Evolutionary conservation across 2,888 invertebrate species (phyloP), one percentile per base, ranked within the genome.

Genomic region (Crocallis elinguaria): DNA sequence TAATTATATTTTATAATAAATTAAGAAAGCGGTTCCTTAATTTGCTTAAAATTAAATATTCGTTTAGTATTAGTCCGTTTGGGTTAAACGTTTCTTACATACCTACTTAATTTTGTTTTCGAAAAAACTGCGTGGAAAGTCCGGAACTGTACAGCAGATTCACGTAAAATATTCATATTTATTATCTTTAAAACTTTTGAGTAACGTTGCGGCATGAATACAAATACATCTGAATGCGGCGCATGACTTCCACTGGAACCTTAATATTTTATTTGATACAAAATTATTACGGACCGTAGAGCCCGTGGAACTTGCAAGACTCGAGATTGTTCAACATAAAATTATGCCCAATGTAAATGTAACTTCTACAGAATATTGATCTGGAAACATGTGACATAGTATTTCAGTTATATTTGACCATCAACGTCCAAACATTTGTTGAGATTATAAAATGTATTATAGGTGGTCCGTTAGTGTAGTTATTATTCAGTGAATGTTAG

Each of bases 111-210:
- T 41, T 36, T 50, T 44, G 38, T 16, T 17, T 12, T 46, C 29
- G 21, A 43, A 29, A 27, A 16, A 39, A 21, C 14, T 19, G 45
- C 14, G 41, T 14, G 4, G 7, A 11, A 17, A 27, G 14, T n/a
- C 25, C 33, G 12, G 17, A 43, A 38, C 17, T 43, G n/a, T n/a
- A 30, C 13, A 13, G 14, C n/a, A 30, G 32, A 33, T 21, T 23
- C 37, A 27, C 32, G 41, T 56, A 41, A 57, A 53, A 45, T 57
- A 51, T 25, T 49, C 37, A 21, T 57, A 57, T 53, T 53, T 54
- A 51, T 49, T 54, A 50, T 43, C 32, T 50, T 46, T 39, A 41
- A 58, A 54, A 56, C 49, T 57, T 53, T 58, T 54, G 51, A 54
- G 32, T 23, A 48, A 54, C 32, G 48, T 36, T 39, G 44, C 44